phyloP scores from a whole-genome alignment of 2,888 invertebrate genomes.

The Colletes collaris region DNA sequence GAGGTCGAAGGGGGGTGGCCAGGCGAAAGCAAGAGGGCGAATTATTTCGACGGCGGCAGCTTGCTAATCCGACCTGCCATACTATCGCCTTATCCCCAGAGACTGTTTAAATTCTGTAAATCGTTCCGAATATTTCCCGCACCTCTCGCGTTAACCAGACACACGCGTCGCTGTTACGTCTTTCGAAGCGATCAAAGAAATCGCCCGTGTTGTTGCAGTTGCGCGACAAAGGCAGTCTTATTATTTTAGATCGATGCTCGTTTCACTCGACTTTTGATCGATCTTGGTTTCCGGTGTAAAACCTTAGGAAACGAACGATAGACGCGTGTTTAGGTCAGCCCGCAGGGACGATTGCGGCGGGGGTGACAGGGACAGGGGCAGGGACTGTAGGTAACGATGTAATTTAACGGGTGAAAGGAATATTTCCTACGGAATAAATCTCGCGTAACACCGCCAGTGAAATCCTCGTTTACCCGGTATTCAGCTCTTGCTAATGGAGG shows the following conservation, averaged over 20 bases:
- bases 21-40: conserved; percentile 60
- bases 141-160: conserved; percentile 6
- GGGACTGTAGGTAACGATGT: conserved; percentile 59
- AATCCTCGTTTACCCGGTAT: conserved; percentile 81
- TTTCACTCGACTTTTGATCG: neutral
- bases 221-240: neutral
- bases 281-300: too few relatives aligned
- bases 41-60: conserved; percentile 71
- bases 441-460: conserved; percentile 79
- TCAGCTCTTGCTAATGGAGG: conserved; percentile 81
- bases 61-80: conserved; percentile 74
- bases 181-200: conserved; percentile 42
- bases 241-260: neutral
- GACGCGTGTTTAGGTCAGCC: conserved; percentile 44
- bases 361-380: conserved; percentile 5
- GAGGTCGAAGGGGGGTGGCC: conserved; percentile 62
- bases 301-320: too few relatives aligned
- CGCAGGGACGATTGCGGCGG: neutral
- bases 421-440: conserved; percentile 82
- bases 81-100: conserved; percentile 77
- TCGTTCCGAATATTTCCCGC: conserved; percentile 66
- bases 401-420: conserved; percentile 78
- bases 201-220: conserved; percentile 1
- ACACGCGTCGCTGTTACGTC: conserved; percentile 5
- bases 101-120: conserved; percentile 82